Base-by-base conservation (phyloP, 2,888 invertebrate species). In the Bugula neritina region DNA sequence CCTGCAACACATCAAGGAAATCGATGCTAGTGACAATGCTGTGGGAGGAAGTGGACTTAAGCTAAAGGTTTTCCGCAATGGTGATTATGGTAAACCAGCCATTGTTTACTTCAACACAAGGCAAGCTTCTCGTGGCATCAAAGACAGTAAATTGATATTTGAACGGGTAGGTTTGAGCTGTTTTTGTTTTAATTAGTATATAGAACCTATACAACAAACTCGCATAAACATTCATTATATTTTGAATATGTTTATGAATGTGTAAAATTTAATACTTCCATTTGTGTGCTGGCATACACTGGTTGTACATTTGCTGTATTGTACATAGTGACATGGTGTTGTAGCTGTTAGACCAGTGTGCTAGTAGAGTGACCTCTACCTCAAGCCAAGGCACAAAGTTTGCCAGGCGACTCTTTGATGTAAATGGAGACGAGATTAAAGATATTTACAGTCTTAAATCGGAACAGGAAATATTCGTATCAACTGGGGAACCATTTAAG, bases 51-150 rank as follows among this genome's bases (percentile, higher is more conserved):
- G 78, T 71, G 83, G 83, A n/a, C 72, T 83, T 13, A 77, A 78
- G 71, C 78, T 83, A 0, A 82, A 80, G 79, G 80, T 83, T 1
- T 80, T 78, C 78, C 80, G 82, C 73, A 84, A 84, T 77, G 84
- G 83, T 27, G 75, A 75, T 21, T 73, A 76, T 29, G 78, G 79
- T 35, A 75, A 77, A 43, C 76, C 76, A 13, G 76, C 77, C 35
- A 75, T 77, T 17, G 78, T 83, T 72, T 82, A 77, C 75, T 84
- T 84, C 77, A 84, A 84, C 75, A 52, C 82, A 31, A 75, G 79
- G 25, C 80, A 80, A 69, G 82, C 82, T 10, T 72, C 74, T 25
- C 77, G 79, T 74, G 83, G 83, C 0, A 73, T 77, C 17, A 73
- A 72, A 17, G 74, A 76, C 43, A 63, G 63, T 25, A 54, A 43